A percentile compares a stretch with the other conserved stretches of the same genome.
These are phyloP conservation scores for Rhagoletis pomonella DNA, from an alignment of 1,140 invertebrate species.

Conservation along the genomic window DNA sequence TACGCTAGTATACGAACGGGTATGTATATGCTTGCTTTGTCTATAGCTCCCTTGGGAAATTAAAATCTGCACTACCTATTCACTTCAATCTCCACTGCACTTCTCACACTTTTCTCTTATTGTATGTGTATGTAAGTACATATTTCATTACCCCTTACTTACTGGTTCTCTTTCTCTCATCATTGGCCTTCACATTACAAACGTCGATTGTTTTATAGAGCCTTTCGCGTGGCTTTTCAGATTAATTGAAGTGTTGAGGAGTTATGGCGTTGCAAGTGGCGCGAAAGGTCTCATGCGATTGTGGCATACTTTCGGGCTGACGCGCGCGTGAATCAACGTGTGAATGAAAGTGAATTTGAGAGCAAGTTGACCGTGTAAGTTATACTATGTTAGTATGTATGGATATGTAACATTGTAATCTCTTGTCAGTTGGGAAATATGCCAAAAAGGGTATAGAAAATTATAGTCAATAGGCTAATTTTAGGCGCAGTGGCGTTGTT, in stretches of 20 bases:
- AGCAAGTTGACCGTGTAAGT: background rate
- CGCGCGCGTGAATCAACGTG: background rate
- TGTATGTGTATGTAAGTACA: too few relatives aligned
- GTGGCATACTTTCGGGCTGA: background rate
- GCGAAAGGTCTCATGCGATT: background rate
- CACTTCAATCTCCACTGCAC: background rate
- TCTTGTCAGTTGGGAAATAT: background rate
- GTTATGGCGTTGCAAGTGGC: background rate
- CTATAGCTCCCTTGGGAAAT: background rate
- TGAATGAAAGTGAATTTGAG: background rate
- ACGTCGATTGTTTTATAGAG: background rate
- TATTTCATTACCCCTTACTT: background rate
- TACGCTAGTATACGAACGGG: background rate
- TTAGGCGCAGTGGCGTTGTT: background rate
- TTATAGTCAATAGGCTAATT: background rate
- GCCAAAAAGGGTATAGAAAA: background rate
- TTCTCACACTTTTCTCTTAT: background rate
- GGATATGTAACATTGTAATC: background rate
- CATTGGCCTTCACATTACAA: background rate
- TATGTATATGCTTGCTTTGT: background rate
- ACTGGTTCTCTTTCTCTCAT: too few relatives aligned
- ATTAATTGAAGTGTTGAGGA: slow-evolving; percentile 16
- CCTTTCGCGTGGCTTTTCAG: background rate
- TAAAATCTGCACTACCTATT: slow-evolving; percentile 5
- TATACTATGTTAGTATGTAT: background rate